These are phyloP conservation scores for Dasysyrphus albostriatus DNA, from an alignment of 2,888 invertebrate genomes.

Conservation along the genomic window DNA sequence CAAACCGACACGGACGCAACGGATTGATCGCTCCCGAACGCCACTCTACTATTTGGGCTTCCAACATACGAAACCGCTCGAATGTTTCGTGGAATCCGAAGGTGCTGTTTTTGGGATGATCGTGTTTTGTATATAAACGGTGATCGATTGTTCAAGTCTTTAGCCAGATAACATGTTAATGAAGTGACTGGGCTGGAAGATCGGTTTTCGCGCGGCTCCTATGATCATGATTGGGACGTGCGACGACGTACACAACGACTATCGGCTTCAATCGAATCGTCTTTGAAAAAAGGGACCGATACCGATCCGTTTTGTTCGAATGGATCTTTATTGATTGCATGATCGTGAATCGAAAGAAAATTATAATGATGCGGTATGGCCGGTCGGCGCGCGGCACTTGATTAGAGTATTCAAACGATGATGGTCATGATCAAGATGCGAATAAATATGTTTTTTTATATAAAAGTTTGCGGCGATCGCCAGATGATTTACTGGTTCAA, in stretches of 20 bases:
- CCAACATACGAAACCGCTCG: background rate
- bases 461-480: conserved; percentile 16
- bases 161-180: conserved; percentile 70
- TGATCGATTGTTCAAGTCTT: conserved; percentile 68
- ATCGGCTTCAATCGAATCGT: conserved; percentile 17
- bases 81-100: conserved; percentile 49
- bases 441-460: conserved; percentile 35
- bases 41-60: background rate
- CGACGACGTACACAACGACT: background rate
- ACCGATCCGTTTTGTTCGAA: conserved; percentile 33
- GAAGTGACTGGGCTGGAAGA: conserved; percentile 56
- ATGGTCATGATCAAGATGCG: conserved; percentile 36
- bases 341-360: conserved; percentile 60
- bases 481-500: conserved; percentile 61
- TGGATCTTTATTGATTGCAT: conserved; percentile 64
- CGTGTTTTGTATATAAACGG: conserved; percentile 25
- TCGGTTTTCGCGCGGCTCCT: conserved; percentile 41
- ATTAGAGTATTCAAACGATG: conserved; percentile 46
- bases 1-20: conserved; percentile 42
- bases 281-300: conserved; percentile 21
- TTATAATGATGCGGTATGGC: conserved; percentile 36
- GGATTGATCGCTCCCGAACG: conserved; percentile 51
- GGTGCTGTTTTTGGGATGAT: conserved; percentile 60
- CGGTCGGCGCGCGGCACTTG: background rate
- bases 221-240: conserved; percentile 43